These are phyloP conservation scores for Carassius gibelio DNA, from an alignment of 2,113 vertebrate genomes.

Conservation along the genomic window DNA sequence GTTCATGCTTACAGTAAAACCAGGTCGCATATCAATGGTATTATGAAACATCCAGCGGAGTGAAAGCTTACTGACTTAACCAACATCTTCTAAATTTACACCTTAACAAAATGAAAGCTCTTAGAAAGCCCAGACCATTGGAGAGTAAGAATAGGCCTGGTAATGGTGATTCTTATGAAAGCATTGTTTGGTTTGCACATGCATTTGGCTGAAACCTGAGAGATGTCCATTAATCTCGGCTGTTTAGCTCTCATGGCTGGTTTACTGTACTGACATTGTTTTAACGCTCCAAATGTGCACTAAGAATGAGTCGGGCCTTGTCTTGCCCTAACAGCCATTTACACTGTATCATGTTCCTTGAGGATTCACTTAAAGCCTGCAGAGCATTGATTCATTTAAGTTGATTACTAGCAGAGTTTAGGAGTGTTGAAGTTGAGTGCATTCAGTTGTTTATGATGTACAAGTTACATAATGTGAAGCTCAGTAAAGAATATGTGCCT, in stretches of 20 bases:
- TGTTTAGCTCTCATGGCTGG: neutral
- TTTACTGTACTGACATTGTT: neutral
- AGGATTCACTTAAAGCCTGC: constrained; percentile 23
- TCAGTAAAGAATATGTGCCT: neutral
- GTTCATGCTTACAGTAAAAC: neutral
- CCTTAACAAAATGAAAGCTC: constrained; percentile 27
- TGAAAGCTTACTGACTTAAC: neutral
- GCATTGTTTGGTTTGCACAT: constrained; percentile 15
- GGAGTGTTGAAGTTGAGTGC: neutral
- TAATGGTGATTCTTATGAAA: constrained; percentile 8
- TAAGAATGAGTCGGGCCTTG: neutral
- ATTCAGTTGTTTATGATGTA: neutral
- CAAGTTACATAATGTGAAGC: constrained; percentile 3
- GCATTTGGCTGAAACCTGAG: constrained; percentile 33
- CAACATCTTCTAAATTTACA: constrained; percentile 24
- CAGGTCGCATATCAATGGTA: neutral
- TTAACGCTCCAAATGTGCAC: neutral
- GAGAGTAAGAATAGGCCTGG: neutral
- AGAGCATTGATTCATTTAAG: neutral
- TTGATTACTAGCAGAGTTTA: neutral
- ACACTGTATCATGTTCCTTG: constrained; percentile 7
- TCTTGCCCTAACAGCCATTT: neutral
- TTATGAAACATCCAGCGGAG: constrained; percentile 3
- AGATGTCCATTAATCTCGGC: neutral
- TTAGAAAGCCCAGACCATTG: neutral